Base-by-base conservation (phyloP, 1,140 invertebrate genomes). In the Eciton burchellii region DNA sequence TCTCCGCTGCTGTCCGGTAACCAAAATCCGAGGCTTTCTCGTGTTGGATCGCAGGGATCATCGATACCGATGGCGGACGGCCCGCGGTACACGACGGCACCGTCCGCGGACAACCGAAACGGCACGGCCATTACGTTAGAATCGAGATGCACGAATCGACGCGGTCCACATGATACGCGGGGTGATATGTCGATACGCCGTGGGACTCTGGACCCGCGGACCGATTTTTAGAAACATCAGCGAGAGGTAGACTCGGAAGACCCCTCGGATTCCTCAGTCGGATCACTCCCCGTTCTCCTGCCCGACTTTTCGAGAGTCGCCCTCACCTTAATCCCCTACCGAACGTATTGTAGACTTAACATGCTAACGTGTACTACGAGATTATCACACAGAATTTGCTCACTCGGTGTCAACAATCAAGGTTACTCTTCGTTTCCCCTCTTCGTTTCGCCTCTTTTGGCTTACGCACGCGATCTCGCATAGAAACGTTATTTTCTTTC, bases 361-460 rank as follows among this genome's bases (percentile, higher is more conserved):
- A 84, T 82, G 85, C 85, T 88, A n/a, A 88, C 87, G 87, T 88
- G 86, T 88, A 88, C 83, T 92, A 92, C 91, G 91, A 92, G 92
- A 93, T 93, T 93, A 93, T 93, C 92, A 93, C 92, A 93, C 92
- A 91, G 92, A 93, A 91, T 91, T 91, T 84, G 86, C 92, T 91
- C 91, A 90, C 90, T 91, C 92, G 92, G 89, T 93, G 90, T 92
- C 91, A 93, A 93, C 92, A 92, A 93, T 92, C 91, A 91, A n/a
- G n/a, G 91, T 93, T 92, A n/a, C n/a, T 86, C 83, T 62, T 82
- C 35, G 6, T 82, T 84, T 84, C n/a, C n/a, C n/a, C n/a, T 85
- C 81, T 83, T 81, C 73, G 81, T 82, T 57, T 16, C 41, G 84
- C 86, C 73, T 77, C 86, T 89, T 79, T 54, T 86, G 54, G 81